Evolutionary conservation across 2,888 invertebrate genomes (phyloP).

Genomic region (Sminthurinus aureus): DNA sequence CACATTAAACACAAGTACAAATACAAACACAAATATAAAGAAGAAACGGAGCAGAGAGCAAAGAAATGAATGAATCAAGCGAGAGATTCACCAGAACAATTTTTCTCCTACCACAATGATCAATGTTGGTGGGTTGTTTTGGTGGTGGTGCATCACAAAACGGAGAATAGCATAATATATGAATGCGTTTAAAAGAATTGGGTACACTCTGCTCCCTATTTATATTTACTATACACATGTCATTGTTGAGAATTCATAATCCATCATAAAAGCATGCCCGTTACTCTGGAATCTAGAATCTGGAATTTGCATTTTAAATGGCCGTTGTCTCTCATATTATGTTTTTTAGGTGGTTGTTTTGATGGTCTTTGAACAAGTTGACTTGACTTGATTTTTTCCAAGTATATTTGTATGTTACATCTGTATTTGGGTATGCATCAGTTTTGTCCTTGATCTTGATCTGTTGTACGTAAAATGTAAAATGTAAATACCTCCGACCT

Average conservation of each 20-base stretch:
- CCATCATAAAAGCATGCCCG: constrained; percentile 6
- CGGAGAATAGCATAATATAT: no score
- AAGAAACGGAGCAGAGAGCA: not conserved
- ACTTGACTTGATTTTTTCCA: not conserved
- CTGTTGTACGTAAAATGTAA: not conserved
- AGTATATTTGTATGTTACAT: not conserved
- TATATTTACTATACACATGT: not conserved
- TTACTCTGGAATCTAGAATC: not conserved
- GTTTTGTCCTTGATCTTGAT: not conserved
- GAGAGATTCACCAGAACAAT: constrained; percentile 4
- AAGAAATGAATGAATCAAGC: constrained; percentile 2
- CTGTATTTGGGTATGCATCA: no score
- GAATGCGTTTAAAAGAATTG: no score
- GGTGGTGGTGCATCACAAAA: not conserved
- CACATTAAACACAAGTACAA: not conserved
- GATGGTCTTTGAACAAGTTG: not conserved
- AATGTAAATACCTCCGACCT: not conserved
- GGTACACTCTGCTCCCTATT: not conserved
- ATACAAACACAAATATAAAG: no score
- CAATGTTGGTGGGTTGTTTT: not conserved
- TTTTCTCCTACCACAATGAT: constrained; percentile 17
- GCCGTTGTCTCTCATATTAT: no score
- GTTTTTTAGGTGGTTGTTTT: not conserved
- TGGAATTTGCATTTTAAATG: constrained; percentile 15
- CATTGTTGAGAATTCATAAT: not conserved